Base-by-base conservation (phyloP, 2,888 invertebrate species). In the Limnephilus marmoratus region DNA sequence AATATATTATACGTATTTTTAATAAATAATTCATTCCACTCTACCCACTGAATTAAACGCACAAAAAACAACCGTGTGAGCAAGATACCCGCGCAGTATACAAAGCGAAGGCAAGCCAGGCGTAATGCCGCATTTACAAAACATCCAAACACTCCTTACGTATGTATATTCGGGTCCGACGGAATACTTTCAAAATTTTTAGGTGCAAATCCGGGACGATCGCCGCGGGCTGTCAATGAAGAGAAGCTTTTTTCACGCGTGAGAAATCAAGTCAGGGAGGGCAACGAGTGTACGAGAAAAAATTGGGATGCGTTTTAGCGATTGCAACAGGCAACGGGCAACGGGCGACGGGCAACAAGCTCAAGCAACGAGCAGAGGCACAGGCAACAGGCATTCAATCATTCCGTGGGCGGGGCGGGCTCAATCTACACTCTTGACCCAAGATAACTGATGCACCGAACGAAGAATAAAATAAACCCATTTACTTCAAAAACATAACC, bases 141-240 rank as follows among this genome's bases (percentile, higher is more conserved):
- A 81, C 81, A 24, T n/a, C 12, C 90, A 81, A 68, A 81, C 90
- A 37, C 41, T 92, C 90, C 90, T 90, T 88, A 90, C 88, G 90
- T 92, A 90, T 90, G 88, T 87, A 87, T 87, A 87, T 68, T 29
- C 29, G 31, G 68, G 53, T 53, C 87, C 87, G 68, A 31, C 53
- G 90, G 89, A 93, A 93, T 90, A 92, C 90, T 93, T 92, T 68
- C 90, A 24, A 49, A 83, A 92, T 90, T 90, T 92, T 92, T 90
- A 86, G 90, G 91, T 89, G 81, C 91, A 85, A 82, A 87, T 82
- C 93, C 90, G 92, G 85, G 83, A 85, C 90, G 85, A 90, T 90
- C 49, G 93, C 93, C 93, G 82, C 81, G 91, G 90, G 93, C 93
- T 89, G 86, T 90, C 92, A 92, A 93, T 92, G 93, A 90, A 91